Evolutionary conservation across 2,888 invertebrate species (phyloP).

Genomic region (Tachina fera): DNA sequence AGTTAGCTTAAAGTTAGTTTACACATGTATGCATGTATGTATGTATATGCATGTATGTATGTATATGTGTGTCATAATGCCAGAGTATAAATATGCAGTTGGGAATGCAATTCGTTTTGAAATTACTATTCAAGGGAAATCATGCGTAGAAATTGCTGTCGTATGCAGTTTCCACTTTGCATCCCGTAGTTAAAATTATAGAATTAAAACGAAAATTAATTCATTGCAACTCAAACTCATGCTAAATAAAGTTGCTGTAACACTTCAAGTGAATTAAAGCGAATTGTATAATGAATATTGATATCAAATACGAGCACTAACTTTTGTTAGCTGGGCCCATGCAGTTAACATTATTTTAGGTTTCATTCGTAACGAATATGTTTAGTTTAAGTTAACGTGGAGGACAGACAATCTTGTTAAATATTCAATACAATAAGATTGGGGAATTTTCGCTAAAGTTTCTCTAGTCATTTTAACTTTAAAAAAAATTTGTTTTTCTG

Average conservation of each 20-base stretch:
- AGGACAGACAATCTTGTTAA: not conserved
- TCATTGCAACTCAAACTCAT: not conserved
- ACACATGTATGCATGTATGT: no score
- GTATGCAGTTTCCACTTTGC: conserved; percentile 30
- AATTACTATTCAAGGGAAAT: conserved; percentile 37
- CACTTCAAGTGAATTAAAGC: conserved; percentile 40
- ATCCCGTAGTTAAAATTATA: conserved; percentile 37
- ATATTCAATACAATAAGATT: no score
- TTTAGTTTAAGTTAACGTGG: not conserved
- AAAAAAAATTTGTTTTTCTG: no score
- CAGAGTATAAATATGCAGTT: no score
- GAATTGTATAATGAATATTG: conserved; percentile 31
- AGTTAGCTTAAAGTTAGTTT: no score
- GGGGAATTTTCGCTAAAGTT: no score
- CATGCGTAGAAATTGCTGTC: conserved; percentile 47
- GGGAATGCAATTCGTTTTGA: not conserved
- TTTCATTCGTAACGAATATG: not conserved
- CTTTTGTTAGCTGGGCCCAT: not conserved
- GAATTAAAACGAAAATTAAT: conserved; percentile 36
- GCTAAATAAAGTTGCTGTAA: not conserved
- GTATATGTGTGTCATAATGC: no score
- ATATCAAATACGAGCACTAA: not conserved
- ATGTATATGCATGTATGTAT: no score
- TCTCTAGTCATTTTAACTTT: no score
- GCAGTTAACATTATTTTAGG: conserved; percentile 7